Evolutionary conservation across 2,113 vertebrate species (phyloP), one percentile per base, ranked within the genome.

Genomic region (Hydrolagus affinis): DNA sequence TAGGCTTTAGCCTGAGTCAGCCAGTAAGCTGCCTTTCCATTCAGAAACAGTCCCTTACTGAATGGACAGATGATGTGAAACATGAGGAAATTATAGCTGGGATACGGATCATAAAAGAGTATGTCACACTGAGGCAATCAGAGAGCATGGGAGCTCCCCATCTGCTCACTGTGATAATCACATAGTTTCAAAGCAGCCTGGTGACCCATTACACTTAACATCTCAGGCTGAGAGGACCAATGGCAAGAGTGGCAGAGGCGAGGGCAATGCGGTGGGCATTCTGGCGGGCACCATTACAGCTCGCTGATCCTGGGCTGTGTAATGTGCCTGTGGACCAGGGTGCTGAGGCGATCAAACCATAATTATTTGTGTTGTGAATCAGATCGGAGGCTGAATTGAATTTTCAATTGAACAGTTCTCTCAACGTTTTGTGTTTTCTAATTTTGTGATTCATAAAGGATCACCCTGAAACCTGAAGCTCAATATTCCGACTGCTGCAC

Each of bases 61-160:
- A 83, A 83, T 17, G 78, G 78, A 21, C 15, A 15, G 23, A 15
- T 32, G 60, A 83, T 66, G 78, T 68, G 32, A 68, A 83, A 68
- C 78, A 83, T 83, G 78, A 83, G 59, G 78, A 68, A 32, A 66
- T 66, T 64, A 80, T 80, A 80, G 77, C 77, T 64, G 77, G 62
- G 85, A 86, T 4, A 23, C 0, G 44, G 85, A 85, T 87, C 56
- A 85, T 66, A 75, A 30, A 74, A 32, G 85, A 57, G 73, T 21
- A 70, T 68, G 62, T 9, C 2, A 0, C 86, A 23, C 85, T 28
- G 75, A 77, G 25, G 86, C 0, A 0, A 70, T 71, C 70, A 86
- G 0, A 78, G 74, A 85, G 6, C 19, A 2, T 25, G 62, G 70
- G 11, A 60, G 25, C 64, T 86, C 87, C 85, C 89, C 90, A 89